Conservation (phyloP, 2,888 invertebrate genomes). For the Dugesia japonica region DNA sequence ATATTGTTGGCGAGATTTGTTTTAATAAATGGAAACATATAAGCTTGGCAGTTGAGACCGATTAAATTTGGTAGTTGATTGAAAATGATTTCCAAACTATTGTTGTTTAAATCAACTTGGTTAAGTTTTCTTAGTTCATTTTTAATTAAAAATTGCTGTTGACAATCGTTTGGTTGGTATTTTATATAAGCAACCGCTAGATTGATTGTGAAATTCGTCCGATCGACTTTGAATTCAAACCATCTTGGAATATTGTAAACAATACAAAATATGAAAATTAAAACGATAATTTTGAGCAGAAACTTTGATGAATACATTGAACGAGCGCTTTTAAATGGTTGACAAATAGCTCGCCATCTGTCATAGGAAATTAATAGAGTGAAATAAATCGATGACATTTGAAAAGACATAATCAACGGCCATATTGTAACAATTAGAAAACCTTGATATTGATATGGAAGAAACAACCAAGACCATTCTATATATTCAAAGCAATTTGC, state of each 20-base stretch:
- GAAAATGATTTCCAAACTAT: neutral
- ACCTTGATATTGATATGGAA: neutral
- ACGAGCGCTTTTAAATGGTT: neutral
- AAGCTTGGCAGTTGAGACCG: neutral
- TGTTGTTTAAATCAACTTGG: neutral
- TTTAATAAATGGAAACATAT: slow-evolving; percentile 6
- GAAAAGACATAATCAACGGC: slow-evolving; percentile 9
- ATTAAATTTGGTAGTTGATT: neutral
- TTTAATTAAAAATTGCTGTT: neutral
- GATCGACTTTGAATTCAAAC: neutral
- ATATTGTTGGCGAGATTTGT: neutral
- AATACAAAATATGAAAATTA: neutral
- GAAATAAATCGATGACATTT: slow-evolving; percentile 9
- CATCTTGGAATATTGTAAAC: neutral
- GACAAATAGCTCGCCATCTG: neutral
- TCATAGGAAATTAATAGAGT: neutral
- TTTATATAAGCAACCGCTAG: neutral
- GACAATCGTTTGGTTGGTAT: neutral
- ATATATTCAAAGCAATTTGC: slow-evolving; percentile 3
- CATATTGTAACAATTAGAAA: neutral
- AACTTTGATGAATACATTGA: neutral
- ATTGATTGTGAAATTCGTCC: neutral
- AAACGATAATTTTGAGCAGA: neutral
- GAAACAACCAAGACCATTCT: neutral
- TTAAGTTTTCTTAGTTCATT: neutral